A percentile compares a stretch with the other conserved stretches of the same genome.
Conservation (phyloP, 2,113 vertebrate species). For the Theristicus caerulescens region DNA sequence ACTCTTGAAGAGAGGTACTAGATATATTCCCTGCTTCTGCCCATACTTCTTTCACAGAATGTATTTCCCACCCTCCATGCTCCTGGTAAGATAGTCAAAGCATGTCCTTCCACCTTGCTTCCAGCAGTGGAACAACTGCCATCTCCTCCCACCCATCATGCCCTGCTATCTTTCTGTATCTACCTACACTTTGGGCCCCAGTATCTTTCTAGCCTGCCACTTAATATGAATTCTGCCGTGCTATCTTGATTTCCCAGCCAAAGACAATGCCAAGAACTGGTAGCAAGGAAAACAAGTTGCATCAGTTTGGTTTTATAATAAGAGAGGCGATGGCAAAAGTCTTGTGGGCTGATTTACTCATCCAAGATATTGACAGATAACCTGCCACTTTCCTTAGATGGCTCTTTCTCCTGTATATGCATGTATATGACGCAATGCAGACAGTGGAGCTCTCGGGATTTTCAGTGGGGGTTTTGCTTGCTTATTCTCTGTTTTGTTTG, state of each 20-base stretch:
- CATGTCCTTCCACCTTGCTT: not conserved
- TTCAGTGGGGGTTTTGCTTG: not conserved
- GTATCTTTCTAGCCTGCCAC: not conserved
- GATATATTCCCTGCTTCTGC: not conserved
- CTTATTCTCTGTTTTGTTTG: not conserved
- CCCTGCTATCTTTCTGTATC: not conserved
- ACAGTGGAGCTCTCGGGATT: not conserved
- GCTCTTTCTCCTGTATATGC: not conserved
- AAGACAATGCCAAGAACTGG: not conserved
- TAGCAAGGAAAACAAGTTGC: not conserved
- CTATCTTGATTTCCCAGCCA: not conserved
- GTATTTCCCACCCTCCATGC: fast-evolving
- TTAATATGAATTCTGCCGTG: not conserved
- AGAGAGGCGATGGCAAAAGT: not conserved
- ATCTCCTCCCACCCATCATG: not conserved
- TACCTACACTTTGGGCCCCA: not conserved
- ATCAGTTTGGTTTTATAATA: not conserved
- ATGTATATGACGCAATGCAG: not conserved
- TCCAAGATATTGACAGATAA: not conserved
- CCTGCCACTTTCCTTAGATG: not conserved
- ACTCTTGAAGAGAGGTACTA: not conserved
- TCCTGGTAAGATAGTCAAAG: not conserved
- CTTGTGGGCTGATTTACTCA: not conserved
- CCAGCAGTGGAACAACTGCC: not conserved
- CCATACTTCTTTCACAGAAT: not conserved